Evolutionary conservation across 2,113 vertebrate genomes (phyloP), one percentile per base, ranked within the genome.

Genomic region (Lanius ludovicianus): DNA sequence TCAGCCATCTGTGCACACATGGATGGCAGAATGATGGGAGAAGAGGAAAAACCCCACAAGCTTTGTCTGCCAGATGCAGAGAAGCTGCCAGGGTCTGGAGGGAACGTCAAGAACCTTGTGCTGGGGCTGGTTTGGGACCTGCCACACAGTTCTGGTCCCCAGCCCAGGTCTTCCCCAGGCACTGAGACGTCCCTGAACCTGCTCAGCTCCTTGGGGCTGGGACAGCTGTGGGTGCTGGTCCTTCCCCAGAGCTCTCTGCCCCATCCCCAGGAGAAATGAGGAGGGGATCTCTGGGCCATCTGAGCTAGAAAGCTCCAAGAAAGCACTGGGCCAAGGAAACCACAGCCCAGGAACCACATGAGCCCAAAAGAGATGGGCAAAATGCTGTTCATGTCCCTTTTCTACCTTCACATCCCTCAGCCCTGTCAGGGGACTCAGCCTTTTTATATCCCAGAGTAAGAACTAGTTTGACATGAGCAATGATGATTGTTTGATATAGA

Each of bases 91-190:
- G 44, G 2, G 2, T 12, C 69, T 53, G 56, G 14, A 73, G 49
- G n/a, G 71, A 37, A n/a, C 0, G 0, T 33, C 23, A 39, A 33
- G 31, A 53, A 1, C 44, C 28, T 53, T 0, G 0, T n/a, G 47
- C 65, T 78, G 65, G 31, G 52, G 42, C 31, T 63, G 63, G 3
- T 8, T 28, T 7, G 33, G 64, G 37, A 78, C 46, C 50, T 64
- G 60, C 30, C 37, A 13, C 46, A 28, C 33, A 24, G 37, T 3
- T 46, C 41, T 14, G 19, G 6, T 8, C 33, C 41, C 39, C 31
- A 70, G 62, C 23, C 20, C 90, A 68, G 65, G 17, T 55, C 50
- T 87, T 62, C 46, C 35, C 53, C 44, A 50, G n/a, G 59, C 31
- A 14, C 69, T 31, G 84, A 52, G 42, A 35, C 9, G 22, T 18